A percentile compares a stretch with the other conserved stretches of the same genome.
Evolutionary conservation across 2,888 invertebrate genomes (phyloP).

Genomic region (Selenia dentaria): DNA sequence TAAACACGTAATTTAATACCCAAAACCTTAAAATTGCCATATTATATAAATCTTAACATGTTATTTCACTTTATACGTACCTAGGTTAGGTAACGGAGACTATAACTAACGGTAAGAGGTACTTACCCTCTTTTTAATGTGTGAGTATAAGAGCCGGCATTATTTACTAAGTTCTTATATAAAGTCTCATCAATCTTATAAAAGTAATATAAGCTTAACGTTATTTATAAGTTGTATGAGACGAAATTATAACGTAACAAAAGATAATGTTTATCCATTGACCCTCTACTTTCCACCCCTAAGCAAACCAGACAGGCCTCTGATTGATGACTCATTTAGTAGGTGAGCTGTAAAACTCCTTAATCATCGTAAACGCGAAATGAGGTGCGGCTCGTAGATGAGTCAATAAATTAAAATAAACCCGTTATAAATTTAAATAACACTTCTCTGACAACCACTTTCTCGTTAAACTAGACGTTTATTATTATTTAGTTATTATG

Average conservation of each 20-base stretch:
- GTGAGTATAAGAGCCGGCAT: too few relatives aligned
- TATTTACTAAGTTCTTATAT: too few relatives aligned
- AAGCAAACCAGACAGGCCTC: constrained; percentile 13
- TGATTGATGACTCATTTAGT: constrained; percentile 20
- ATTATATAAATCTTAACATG: too few relatives aligned
- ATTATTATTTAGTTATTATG: too few relatives aligned
- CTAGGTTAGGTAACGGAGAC: too few relatives aligned
- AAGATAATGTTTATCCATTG: constrained; percentile 6
- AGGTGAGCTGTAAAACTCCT: constrained; percentile 15
- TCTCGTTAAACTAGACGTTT: neutral
- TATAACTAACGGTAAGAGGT: too few relatives aligned
- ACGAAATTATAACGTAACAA: constrained; percentile 6
- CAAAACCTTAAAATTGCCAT: too few relatives aligned
- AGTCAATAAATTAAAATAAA: constrained; percentile 17
- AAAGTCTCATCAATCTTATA: neutral
- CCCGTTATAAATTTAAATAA: constrained; percentile 5
- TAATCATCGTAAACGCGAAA: constrained; percentile 17
- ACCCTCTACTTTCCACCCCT: constrained; percentile 13
- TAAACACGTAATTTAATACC: too few relatives aligned
- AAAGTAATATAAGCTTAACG: neutral
- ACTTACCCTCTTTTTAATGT: too few relatives aligned
- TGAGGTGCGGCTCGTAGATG: constrained; percentile 17
- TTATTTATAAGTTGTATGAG: neutral
- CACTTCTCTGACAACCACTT: neutral
- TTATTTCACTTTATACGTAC: too few relatives aligned